phyloP scores from a whole-genome alignment of 2,888 invertebrate genomes.

The Heliconius ethilla region DNA sequence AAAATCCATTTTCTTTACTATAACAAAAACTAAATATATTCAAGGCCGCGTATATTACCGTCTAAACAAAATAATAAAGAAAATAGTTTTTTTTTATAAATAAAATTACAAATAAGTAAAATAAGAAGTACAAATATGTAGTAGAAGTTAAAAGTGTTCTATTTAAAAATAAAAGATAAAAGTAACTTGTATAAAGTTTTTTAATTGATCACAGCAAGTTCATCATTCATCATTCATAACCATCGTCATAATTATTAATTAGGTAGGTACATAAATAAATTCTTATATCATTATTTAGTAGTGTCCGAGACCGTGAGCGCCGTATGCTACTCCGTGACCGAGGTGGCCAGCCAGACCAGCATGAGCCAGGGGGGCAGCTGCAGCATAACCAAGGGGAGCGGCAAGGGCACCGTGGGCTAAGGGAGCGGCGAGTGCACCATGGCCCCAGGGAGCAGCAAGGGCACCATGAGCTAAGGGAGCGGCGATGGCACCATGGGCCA shows the following conservation, averaged over 20 bases:
- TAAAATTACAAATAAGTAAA: not conserved
- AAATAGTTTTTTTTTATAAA: no score
- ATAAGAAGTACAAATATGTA: not conserved
- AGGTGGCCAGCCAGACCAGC: slow-evolving; percentile 58
- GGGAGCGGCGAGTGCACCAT: slow-evolving; percentile 41
- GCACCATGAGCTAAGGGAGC: slow-evolving; percentile 48
- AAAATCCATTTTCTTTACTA: not conserved
- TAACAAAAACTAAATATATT: not conserved
- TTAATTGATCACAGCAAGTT: slow-evolving; percentile 50
- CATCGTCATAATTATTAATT: slow-evolving; percentile 48
- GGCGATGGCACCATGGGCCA: slow-evolving; percentile 23
- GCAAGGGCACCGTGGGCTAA: slow-evolving; percentile 47
- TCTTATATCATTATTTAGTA: slow-evolving; percentile 47
- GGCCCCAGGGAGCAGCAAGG: slow-evolving; percentile 31
- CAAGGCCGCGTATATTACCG: not conserved
- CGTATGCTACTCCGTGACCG: slow-evolving; percentile 54
- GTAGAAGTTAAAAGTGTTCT: not conserved
- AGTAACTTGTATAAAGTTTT: slow-evolving; percentile 37
- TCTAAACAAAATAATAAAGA: not conserved
- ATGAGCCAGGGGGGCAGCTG: slow-evolving; percentile 56
- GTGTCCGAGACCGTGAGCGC: slow-evolving; percentile 49
- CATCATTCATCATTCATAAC: slow-evolving; percentile 50
- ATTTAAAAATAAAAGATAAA: slow-evolving; percentile 7
- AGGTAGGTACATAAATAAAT: slow-evolving; percentile 50
- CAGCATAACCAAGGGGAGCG: slow-evolving; percentile 44